Evolutionary conservation across 2,797 vertebrate species (phyloP).

Genomic region (Picus viridis): DNA sequence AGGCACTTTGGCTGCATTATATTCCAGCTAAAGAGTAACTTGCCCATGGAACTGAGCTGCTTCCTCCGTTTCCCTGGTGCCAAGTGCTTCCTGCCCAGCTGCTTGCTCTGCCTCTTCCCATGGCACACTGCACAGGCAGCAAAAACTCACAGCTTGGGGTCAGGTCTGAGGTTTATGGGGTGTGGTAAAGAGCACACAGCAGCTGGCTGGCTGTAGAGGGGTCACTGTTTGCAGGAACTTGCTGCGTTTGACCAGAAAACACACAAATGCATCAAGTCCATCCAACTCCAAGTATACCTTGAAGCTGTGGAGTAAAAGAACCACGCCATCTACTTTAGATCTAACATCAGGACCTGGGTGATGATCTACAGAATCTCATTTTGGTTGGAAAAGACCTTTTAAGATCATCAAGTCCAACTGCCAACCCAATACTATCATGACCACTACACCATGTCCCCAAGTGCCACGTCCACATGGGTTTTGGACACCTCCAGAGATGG

Average conservation of each 20-base stretch:
- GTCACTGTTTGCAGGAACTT: not conserved
- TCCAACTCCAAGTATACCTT: not conserved
- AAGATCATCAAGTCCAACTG: too few species aligned
- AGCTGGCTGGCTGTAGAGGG: not conserved
- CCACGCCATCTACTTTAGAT: not conserved
- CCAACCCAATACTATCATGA: too few species aligned
- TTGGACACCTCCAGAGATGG: too few species aligned
- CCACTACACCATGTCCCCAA: too few species aligned
- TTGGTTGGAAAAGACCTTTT: too few species aligned
- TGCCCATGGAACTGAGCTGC: not conserved
- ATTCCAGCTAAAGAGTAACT: conserved; percentile 31
- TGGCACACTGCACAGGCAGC: not conserved
- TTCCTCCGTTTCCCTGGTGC: not conserved
- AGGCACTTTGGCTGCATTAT: not conserved
- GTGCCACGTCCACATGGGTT: too few species aligned
- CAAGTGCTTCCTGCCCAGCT: not conserved
- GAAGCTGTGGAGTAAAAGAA: not conserved
- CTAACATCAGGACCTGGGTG: rapidly evolving
- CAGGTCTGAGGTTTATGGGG: not conserved
- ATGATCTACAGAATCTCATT: not conserved
- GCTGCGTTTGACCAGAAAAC: not conserved
- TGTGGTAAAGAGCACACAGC: not conserved
- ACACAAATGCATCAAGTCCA: not conserved
- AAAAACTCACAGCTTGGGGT: not conserved
- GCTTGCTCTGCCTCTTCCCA: not conserved